A percentile compares a stretch with the other conserved stretches of the same genome.
These are phyloP conservation scores for Hyperoodon ampullatus DNA, from an alignment of 2,113 vertebrate species.

Conservation along the genomic window DNA sequence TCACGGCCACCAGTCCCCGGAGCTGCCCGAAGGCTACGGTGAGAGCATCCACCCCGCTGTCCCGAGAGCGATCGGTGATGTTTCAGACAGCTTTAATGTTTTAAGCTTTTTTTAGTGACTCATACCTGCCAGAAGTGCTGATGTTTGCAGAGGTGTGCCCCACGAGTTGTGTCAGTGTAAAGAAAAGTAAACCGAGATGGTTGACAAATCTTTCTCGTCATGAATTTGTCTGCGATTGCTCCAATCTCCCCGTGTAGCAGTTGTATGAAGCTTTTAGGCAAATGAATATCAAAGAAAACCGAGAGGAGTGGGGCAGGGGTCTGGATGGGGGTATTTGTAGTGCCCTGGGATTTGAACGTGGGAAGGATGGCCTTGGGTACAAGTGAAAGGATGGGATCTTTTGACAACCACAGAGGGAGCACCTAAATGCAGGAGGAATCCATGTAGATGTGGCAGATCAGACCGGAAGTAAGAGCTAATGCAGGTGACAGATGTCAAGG, in stretches of 20 bases:
- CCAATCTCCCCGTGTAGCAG: slow-evolving; percentile 47
- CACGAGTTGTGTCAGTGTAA: not conserved
- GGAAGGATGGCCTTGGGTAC: not conserved
- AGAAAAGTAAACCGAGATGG: not conserved
- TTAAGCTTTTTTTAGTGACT: not conserved
- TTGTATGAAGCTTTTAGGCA: slow-evolving; percentile 56
- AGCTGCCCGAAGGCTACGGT: slow-evolving; percentile 98
- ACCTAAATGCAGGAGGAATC: not conserved
- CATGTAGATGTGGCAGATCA: not conserved
- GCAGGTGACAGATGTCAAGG: no score
- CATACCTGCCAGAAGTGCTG: rapidly evolving
- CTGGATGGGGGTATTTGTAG: not conserved
- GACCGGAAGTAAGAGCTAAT: rapidly evolving
- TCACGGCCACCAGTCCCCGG: slow-evolving; percentile 95
- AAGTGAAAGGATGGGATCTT: not conserved
- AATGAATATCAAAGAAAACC: not conserved
- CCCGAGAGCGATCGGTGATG: rapidly evolving
- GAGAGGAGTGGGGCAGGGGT: not conserved
- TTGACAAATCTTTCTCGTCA: not conserved
- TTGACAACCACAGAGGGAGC: not conserved
- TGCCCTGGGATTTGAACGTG: not conserved
- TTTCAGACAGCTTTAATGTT: not conserved
- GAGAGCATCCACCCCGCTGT: slow-evolving; percentile 41
- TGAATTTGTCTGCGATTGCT: not conserved
- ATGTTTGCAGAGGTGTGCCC: not conserved